Conservation (phyloP, 2,797 vertebrate genomes). For the Pipistrellus pygmaeus region DNA sequence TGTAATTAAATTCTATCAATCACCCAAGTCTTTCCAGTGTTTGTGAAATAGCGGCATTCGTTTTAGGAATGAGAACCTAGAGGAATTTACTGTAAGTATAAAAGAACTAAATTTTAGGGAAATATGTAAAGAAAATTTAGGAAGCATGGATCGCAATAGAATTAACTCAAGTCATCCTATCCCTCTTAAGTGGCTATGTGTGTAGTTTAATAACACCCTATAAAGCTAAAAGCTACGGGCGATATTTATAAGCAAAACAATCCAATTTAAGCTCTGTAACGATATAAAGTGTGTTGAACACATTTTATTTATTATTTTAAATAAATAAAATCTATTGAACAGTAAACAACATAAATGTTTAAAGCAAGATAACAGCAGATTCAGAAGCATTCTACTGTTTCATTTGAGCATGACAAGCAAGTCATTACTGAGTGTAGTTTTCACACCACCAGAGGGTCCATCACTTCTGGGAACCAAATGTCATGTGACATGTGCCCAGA, state of each 20-base stretch:
- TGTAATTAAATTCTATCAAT: conserved; percentile 58
- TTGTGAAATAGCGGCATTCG: conserved; percentile 75
- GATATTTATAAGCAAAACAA: conserved; percentile 14
- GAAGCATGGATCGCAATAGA: not conserved
- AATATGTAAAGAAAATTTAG: not conserved
- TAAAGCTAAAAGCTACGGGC: not conserved
- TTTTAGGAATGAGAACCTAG: conserved; percentile 72
- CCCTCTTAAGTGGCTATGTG: not conserved
- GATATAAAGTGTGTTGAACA: not conserved
- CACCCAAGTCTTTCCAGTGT: conserved; percentile 51
- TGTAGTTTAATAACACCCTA: not conserved
- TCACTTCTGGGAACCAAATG: not conserved
- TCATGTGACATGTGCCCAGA: not conserved
- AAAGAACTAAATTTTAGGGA: conserved; percentile 22
- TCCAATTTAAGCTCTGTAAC: not conserved
- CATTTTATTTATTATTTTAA: not conserved
- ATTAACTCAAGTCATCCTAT: not conserved
- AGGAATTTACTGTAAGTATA: conserved; percentile 57
- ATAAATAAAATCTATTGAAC: not conserved
- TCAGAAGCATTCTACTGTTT: not conserved
- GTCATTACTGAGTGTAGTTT: not conserved
- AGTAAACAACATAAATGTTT: conserved; percentile 33
- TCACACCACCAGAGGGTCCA: not conserved
- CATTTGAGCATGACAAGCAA: not conserved
- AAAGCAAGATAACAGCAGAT: not conserved